Evolutionary conservation across 2,797 vertebrate species (phyloP), one percentile per base, ranked within the genome.

Genomic region (Epinephelus coioides): DNA sequence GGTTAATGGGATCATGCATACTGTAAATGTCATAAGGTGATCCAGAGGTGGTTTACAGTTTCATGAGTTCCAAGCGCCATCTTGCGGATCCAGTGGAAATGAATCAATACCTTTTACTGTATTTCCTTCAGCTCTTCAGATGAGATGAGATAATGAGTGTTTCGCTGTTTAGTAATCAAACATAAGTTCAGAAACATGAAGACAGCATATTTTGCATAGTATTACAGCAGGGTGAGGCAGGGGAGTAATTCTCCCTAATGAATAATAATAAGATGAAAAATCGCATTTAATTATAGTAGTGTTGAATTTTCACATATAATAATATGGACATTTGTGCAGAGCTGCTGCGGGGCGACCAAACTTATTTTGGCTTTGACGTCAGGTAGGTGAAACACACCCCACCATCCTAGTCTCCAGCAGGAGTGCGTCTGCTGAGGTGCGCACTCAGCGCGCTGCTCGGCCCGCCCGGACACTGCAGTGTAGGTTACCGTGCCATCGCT

Each of bases 391-490:
- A 65, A 65, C 80, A 21, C 87, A 57, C 27, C 73, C 77, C 87
- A 21, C n/a, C 88, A 47, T 83, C 79, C 57, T 21, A 81, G 64
- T 88, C 76, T 86, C 1, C 65, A 79, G 60, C 69, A 70, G 40
- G 25, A 60, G 69, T 40, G 74, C 15, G 51, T 56, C 63, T 73
- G 81, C 63, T 43, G 82, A 84, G 87, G 79, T 86, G 89, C 86
- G 84, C 79, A 83, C 78, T 73, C 50, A 11, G 75, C 79, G 64
- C 86, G 69, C 78, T 30, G 73, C 76, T 44, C 81, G 53, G 78
- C 86, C 72, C 85, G 75, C 76, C 82, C 80, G 89, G 87, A 86
- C 88, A 87, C 88, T 85, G 92, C 91, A 79, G 89, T 72, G 86
- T 17, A 50, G 81, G 76, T 44, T 61, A 67, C 80, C n/a, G 86